Evolutionary conservation across 2,888 invertebrate genomes (phyloP).

Genomic region (Belgica antarctica): DNA sequence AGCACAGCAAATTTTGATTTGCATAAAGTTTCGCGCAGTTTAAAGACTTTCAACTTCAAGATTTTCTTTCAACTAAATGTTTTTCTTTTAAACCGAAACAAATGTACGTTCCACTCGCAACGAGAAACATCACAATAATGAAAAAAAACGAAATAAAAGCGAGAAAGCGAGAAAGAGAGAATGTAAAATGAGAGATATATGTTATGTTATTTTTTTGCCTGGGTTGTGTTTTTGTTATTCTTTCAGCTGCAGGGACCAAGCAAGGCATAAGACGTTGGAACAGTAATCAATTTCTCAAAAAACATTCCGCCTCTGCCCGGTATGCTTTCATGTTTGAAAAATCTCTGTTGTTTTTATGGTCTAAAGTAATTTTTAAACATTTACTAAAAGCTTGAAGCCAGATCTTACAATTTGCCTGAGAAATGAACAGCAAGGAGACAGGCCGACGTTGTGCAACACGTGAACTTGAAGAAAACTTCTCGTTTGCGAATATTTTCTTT

Average conservation of each 20-base stretch:
- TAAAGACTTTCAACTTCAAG: neutral
- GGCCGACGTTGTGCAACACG: too few species aligned
- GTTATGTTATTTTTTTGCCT: constrained; percentile 18
- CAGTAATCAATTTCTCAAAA: neutral
- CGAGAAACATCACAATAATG: constrained; percentile 43
- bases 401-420: too few species aligned
- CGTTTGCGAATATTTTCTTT: too few species aligned
- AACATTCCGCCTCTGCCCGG: too few species aligned
- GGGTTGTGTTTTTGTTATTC: constrained; percentile 18
- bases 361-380: too few species aligned
- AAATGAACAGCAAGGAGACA: too few species aligned
- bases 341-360: too few species aligned
- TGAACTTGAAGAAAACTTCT: too few species aligned
- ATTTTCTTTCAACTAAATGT: neutral
- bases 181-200: constrained; percentile 39
- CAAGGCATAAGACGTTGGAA: neutral
- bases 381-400: too few species aligned
- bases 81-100: neutral
- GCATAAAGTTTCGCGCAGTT: neutral
- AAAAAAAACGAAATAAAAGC: constrained; percentile 41
- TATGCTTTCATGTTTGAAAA: too few species aligned
- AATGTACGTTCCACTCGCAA: constrained; percentile 27
- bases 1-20: too few species aligned
- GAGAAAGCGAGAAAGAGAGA: constrained; percentile 41
- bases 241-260: constrained; percentile 9